Evolutionary conservation across 2,888 invertebrate species (phyloP), one percentile per base, ranked within the genome.

Genomic region (Epirrhoe tristata): DNA sequence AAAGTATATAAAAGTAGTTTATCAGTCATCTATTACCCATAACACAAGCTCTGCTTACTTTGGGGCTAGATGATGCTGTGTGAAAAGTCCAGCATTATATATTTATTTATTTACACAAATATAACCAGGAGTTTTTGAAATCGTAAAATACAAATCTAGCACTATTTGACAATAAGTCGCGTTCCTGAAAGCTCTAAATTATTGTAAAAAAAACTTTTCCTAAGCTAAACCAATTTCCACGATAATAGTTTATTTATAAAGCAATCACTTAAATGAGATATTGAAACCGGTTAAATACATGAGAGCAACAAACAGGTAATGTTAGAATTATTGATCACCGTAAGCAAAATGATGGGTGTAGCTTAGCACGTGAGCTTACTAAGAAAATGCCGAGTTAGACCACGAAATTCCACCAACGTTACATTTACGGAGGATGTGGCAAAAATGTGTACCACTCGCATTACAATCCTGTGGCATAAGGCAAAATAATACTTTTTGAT

Each of bases 341-440:
- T 83, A 86, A 84, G 82, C 76, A 83, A 82, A 86, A 86, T 86
- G 84, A 88, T 83, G 84, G 83, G 79, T 80, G 71, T 65, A 78
- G 77, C 76, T 73, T 78, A 79, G 74, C 78, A 87, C 89, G 89
- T 90, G 88, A 88, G 84, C 76, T 79, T 81, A 83, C 84, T 82
- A 65, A 73, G 81, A 78, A 83, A 86, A 82, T 77, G 76, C 78
- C 75, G 61, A 61, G 67, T 51, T 68, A 58, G 51, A 52, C 52
- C 57, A 58, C 63, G 70, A 79, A 61, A 56, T 55, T 48, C 46
- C n/a, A 36, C n/a, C 12, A 52, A 24, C 36, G 24, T 16, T 16
- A 32, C 31, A 17, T 51, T 24, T 17, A 5, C 5, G 1, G 43
- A 46, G 51, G 61, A 64, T 51, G 64, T 43, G 68, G 58, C 24